Base-by-base conservation (phyloP, 2,888 invertebrate species). In the Euclidia mi region DNA sequence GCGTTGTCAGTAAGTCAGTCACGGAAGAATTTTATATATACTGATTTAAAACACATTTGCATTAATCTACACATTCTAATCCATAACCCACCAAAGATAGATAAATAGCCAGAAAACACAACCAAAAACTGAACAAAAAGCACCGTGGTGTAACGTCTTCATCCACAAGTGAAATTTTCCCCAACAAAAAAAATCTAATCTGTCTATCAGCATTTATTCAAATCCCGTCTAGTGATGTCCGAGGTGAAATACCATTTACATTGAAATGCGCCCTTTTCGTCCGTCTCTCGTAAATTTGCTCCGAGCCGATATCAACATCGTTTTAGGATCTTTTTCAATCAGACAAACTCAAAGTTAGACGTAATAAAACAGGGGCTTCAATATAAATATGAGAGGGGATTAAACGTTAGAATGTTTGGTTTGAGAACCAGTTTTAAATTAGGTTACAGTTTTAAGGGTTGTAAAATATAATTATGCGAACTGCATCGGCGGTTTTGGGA, bases 231-330 rank as follows among this genome's bases (percentile, higher is more conserved):
- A 31, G 18, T 50, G 37, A 40, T 28, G 45, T 60, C 57, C 46
- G 59, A 65, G 52, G 59, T 41, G 46, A 71, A 71, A 66, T 74
- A 63, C 37, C 45, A 71, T 71, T 71, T 71, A 63, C 71, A 71
- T 71, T 11, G 63, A 63, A 74, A 70, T 71, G 63, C 57, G 63
- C 11, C 49, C 34, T 59, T 56, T 67, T 49, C 61, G 52, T 28
- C 55, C 42, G 56, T 48, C 50, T 53, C 63, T 56, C 63, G 35
- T 66, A 56, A 70, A 71, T 70, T 71, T 73, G 61, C 52, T 65
- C 37, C 43, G 11, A 42, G 51, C 56, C 45, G 50, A 49, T 46
- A 61, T 65, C 56, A 50, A 41, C 31, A 43, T 43, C 50, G 38
- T 60, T 49, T 70, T 59, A 61, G 42, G 48, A 61, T 42, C n/a